A percentile compares a stretch with the other conserved stretches of the same genome.
Conservation (phyloP, 2,888 invertebrate species). For the Nudaria mundana region DNA sequence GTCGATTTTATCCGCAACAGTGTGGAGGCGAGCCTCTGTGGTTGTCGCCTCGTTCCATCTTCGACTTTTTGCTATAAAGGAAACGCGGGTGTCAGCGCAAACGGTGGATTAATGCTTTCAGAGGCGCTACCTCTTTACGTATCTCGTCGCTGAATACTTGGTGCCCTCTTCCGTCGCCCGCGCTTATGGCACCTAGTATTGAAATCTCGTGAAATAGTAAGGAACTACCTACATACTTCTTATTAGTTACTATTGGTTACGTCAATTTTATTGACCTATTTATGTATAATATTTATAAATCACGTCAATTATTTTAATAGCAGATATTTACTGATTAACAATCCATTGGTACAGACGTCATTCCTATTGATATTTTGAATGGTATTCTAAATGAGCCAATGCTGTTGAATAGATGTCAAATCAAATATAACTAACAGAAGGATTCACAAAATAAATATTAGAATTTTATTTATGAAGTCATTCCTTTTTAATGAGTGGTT, state of each 20-base stretch:
- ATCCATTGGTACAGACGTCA: background rate
- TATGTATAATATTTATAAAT: too few relatives aligned
- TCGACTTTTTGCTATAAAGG: slow-evolving; percentile 72
- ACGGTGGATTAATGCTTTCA: slow-evolving; percentile 59
- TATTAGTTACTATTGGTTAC: too few relatives aligned
- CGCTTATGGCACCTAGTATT: too few relatives aligned
- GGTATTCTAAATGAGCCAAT: slow-evolving; percentile 1
- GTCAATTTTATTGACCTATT: too few relatives aligned
- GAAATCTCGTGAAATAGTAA: too few relatives aligned
- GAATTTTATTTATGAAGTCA: too few relatives aligned
- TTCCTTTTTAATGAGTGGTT: slow-evolving; percentile 42
- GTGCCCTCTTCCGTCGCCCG: slow-evolving; percentile 32
- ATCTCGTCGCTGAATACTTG: slow-evolving; percentile 31
- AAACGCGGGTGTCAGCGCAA: slow-evolving; percentile 69
- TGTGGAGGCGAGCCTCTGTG: slow-evolving; percentile 68
- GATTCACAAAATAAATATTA: slow-evolving; percentile 23
- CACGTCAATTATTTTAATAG: background rate
- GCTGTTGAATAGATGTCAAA: slow-evolving; percentile 11
- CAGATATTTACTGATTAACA: background rate
- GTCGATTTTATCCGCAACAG: slow-evolving; percentile 78
- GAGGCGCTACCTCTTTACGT: slow-evolving; percentile 44
- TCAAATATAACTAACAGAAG: slow-evolving; percentile 10
- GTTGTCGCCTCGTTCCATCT: slow-evolving; percentile 76
- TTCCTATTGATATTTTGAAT: background rate
- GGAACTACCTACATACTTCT: too few relatives aligned